These are phyloP conservation scores for Ellobius talpinus DNA, from an alignment of 2,113 vertebrate species.

Conservation along the genomic window DNA sequence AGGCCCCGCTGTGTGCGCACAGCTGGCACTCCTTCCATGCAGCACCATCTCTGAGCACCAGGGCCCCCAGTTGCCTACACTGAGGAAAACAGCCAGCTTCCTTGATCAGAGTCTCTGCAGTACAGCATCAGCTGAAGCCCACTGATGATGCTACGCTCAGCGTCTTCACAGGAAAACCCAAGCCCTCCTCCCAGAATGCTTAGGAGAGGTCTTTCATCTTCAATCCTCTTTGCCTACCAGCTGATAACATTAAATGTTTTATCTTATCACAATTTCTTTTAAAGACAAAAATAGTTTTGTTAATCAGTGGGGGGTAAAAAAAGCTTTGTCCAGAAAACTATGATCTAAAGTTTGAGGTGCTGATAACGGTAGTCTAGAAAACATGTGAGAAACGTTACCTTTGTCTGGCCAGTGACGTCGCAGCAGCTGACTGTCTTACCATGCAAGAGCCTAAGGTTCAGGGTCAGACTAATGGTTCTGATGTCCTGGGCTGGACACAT, in stretches of 20 bases:
- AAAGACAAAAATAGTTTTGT: slow-evolving; percentile 46
- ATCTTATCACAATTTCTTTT: slow-evolving; percentile 7
- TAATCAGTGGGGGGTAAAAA: background rate
- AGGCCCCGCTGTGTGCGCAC: background rate
- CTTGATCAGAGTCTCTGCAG: background rate
- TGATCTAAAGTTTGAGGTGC: slow-evolving; percentile 61
- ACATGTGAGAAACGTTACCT: slow-evolving; percentile 86
- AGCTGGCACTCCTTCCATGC: background rate
- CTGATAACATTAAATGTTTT: background rate
- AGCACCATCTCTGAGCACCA: background rate
- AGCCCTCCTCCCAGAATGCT: background rate
- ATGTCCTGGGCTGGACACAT: slow-evolving; percentile 86
- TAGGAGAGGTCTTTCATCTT: slow-evolving; percentile 19
- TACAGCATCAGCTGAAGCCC: background rate
- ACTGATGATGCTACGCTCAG: background rate
- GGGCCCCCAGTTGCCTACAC: background rate
- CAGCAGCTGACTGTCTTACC: slow-evolving; percentile 82
- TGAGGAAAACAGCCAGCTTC: background rate
- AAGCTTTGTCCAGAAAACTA: slow-evolving; percentile 64
- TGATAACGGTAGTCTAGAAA: slow-evolving; percentile 83
- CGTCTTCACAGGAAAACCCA: background rate
- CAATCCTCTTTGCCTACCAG: slow-evolving; percentile 8
- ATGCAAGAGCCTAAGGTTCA: slow-evolving; percentile 87
- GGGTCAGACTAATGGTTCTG: slow-evolving; percentile 85
- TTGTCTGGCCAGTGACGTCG: slow-evolving; percentile 85